Conservation (phyloP, 2,888 invertebrate species). For the Muscina levida region DNA sequence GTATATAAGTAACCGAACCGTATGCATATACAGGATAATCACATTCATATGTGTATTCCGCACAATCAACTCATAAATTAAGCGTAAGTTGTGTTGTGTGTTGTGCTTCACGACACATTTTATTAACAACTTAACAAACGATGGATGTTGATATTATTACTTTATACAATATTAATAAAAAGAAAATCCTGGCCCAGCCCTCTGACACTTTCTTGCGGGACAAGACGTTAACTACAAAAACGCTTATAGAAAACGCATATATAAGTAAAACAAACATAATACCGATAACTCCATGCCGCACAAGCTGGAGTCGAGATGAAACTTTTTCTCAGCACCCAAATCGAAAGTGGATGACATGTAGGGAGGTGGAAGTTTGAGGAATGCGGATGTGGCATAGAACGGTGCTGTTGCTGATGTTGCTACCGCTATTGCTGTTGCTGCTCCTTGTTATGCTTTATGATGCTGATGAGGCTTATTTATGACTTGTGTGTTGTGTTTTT, state of each 20-base stretch:
- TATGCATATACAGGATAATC: no score
- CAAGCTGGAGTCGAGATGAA: no score
- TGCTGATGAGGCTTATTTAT: slow-evolving; percentile 66
- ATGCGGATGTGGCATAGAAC: neutral
- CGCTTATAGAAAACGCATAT: neutral
- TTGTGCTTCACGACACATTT: slow-evolving; percentile 65
- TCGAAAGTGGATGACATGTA: slow-evolving; percentile 1
- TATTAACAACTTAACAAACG: slow-evolving; percentile 62
- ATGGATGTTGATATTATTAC: slow-evolving; percentile 52
- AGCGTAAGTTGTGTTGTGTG: slow-evolving; percentile 67
- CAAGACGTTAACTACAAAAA: no score
- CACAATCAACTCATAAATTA: slow-evolving; percentile 69
- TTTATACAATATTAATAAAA: slow-evolving; percentile 25
- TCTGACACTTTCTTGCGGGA: neutral
- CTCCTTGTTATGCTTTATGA: slow-evolving; percentile 57
- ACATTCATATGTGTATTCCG: no score
- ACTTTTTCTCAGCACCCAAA: neutral
- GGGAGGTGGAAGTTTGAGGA: neutral
- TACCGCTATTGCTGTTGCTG: neutral
- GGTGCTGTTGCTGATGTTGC: slow-evolving; percentile 9
- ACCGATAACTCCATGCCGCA: no score
- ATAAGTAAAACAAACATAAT: neutral
- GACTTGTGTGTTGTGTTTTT: slow-evolving; percentile 58
- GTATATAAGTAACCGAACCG: no score
- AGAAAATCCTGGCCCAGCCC: neutral